Base-by-base conservation (phyloP, 2,113 vertebrate species). In the Spea multiplicata region DNA sequence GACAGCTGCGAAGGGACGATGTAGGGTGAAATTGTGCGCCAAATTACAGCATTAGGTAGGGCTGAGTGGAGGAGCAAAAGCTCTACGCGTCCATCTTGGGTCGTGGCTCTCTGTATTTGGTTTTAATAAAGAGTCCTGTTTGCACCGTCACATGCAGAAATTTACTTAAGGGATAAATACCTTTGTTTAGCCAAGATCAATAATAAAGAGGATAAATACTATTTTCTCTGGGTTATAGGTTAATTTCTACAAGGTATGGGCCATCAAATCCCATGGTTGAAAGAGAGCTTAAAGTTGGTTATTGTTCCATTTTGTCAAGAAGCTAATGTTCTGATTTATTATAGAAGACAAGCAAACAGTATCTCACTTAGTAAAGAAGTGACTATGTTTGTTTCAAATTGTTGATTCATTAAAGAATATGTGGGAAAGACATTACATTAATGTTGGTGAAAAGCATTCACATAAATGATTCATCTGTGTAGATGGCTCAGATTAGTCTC, bases 201-300 rank as follows among this genome's bases (percentile, higher is more conserved):
- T 17, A 64, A 72, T 66, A 55, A 59, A 66, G 45, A 48, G 8
- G 44, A 44, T 73, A 79, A 79, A 57, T 79, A 67, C n/a, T 66
- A 57, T 57, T 79, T n/a, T 73, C 50, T 79, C 71, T 17, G 66
- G 70, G 61, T 68, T 50, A 74, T 9, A 80, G 78, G 64, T 74
- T 80, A 74, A 74, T 80, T 68, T 52, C 53, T 74, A 62, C 44
- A 79, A 66, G 62, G 71, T 80, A 68, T n/a, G 78, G 52, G 44
- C 78, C 71, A 74, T 80, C 78, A 74, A 67, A 80, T 80, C 8
- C 61, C 10, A 80, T 73, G 77, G 66, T 74, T 52, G 78, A 74
- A 80, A 64, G 50, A n/a, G 8, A 67, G 52, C 62, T 9, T 47
- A 5, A 80, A 59, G 66, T 44, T 66, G 49, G 71, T 71, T 66